Evolutionary conservation across 2,888 invertebrate genomes (phyloP).

Genomic region (Craniophora ligustri): DNA sequence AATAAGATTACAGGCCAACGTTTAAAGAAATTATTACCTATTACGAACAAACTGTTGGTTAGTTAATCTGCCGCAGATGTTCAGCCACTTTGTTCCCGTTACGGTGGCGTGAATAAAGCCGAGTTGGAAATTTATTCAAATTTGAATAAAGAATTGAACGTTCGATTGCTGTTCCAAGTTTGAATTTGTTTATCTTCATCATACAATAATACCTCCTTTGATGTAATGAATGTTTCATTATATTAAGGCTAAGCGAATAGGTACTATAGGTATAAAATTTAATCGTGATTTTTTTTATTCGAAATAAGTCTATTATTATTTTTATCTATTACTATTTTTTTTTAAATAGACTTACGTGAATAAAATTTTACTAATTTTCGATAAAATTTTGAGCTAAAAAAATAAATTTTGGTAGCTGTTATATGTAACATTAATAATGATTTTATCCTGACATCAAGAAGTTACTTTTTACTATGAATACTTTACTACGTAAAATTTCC

Average conservation of each 20-base stretch:
- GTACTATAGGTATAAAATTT: no score
- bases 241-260: no score
- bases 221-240: not conserved
- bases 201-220: not conserved
- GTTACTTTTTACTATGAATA: no score
- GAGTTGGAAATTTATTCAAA: conserved; percentile 13
- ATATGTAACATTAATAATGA: no score
- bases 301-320: no score
- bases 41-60: conserved; percentile 45
- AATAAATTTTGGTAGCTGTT: no score
- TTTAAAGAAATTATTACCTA: conserved; percentile 49
- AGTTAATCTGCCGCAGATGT: conserved; percentile 36
- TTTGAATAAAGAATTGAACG: conserved; percentile 4
- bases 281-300: no score
- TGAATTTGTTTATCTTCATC: not conserved
- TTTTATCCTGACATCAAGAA: no score
- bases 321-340: no score
- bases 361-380: no score
- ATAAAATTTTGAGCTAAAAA: no score
- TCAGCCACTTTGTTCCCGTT: conserved; percentile 11
- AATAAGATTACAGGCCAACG: conserved; percentile 35
- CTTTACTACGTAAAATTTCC: conserved; percentile 1
- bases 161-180: conserved; percentile 6
- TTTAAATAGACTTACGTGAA: no score
- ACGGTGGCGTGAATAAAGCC: conserved; percentile 8